Base-by-base conservation (phyloP, 1,140 invertebrate species). In the Leptopilina clavipes region DNA sequence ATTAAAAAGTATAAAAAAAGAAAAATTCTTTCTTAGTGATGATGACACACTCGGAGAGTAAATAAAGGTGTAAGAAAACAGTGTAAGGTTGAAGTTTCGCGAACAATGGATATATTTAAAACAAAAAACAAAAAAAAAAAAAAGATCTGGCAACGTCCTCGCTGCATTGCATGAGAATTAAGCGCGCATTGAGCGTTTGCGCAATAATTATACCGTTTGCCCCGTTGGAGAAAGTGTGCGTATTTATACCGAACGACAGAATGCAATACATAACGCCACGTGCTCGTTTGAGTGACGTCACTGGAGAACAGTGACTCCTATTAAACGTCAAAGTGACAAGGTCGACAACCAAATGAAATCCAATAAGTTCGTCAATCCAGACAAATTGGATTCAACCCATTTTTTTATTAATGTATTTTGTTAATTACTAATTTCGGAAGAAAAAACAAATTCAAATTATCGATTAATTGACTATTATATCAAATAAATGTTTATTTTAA, bases 321-420 rank as follows among this genome's bases (percentile, higher is more conserved):
- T 65, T 65, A 11, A 65, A 31, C 22, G 59, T n/a, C 12, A 52
- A 22, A 65, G 19, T 65, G 59, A 65, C 59, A 65, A 65, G 43
- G 59, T 75, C 75, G 71, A 71, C 44, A 40, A 31, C 54, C 44
- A 79, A 48, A 59, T 73, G 52, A 31, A 5, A 76, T 31, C 40
- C 52, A n/a, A 48, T n/a, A n/a, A n/a, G n/a, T n/a, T n/a, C 11
- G 14, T 14, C 45, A 11, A 48, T 48, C n/a, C n/a, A n/a, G n/a
- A n/a, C n/a, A n/a, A n/a, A 31, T 31, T 31, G 25, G 1, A 31
- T 3, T 40, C 37, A 9, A 40, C 37, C n/a, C n/a, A n/a, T n/a
- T n/a, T n/a, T n/a, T n/a, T n/a, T n/a, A n/a, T n/a, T n/a, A n/a
- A n/a, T n/a, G n/a, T n/a, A n/a, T n/a, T n/a, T n/a, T n/a, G n/a